Conservation (phyloP, 2,888 invertebrate species). For the Sarcophaga caerulescens region DNA sequence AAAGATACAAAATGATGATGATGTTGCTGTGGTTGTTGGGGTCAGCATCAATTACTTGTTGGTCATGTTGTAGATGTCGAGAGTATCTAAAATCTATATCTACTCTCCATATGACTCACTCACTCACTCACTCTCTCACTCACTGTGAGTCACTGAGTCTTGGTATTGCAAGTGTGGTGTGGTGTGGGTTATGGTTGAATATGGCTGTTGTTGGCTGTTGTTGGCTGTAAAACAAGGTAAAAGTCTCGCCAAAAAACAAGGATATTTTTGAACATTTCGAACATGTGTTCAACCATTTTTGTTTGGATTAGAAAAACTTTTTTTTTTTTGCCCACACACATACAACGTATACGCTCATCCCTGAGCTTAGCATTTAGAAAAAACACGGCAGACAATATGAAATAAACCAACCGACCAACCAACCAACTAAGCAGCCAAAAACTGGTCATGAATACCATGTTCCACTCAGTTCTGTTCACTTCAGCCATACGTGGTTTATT, state of each 20-base stretch:
- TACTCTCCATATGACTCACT: conserved; percentile 6
- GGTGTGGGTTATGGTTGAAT: conserved; percentile 13
- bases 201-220: conserved; percentile 37
- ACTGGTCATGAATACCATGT: conserved; percentile 40
- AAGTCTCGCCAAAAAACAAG: conserved; percentile 66
- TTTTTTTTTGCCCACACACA: neutral
- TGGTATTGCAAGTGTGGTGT: neutral
- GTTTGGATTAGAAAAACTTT: conserved; percentile 48
- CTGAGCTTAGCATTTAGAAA: neutral
- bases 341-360: neutral
- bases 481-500: conserved; percentile 62
- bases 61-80: conserved; percentile 57
- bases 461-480: conserved; percentile 21
- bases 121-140: no score
- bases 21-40: conserved; percentile 64
- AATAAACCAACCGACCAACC: neutral
- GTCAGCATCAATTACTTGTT: conserved; percentile 68
- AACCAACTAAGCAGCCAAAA: neutral
- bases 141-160: no score
- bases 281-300: conserved; percentile 42
- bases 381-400: neutral
- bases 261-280: conserved; percentile 56
- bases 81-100: conserved; percentile 3
- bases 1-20: conserved; percentile 59
- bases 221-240: conserved; percentile 59